Evolutionary conservation across 2,888 invertebrate species (phyloP).

Genomic region (Camponotus fellah): DNA sequence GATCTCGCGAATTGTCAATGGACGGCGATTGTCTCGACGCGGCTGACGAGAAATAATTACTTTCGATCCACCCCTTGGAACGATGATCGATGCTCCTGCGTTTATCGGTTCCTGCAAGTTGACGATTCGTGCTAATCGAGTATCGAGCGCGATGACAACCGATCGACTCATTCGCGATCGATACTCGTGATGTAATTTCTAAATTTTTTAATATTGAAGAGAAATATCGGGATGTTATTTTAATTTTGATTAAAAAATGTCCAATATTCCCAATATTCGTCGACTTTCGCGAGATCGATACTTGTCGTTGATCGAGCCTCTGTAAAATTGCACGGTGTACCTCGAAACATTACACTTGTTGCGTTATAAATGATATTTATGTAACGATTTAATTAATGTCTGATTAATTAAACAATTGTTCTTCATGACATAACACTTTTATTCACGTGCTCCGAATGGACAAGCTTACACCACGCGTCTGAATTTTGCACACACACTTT

Average conservation of each 20-base stretch:
- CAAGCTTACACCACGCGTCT: constrained; percentile 41
- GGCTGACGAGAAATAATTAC: constrained; percentile 29
- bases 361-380: not conserved
- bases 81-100: constrained; percentile 65
- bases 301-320: constrained; percentile 34
- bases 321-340: constrained; percentile 19
- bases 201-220: not conserved
- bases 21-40: constrained; percentile 55
- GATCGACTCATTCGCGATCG: constrained; percentile 30
- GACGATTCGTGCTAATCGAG: constrained; percentile 42
- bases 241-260: not conserved
- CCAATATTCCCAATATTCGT: not conserved
- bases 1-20: constrained; percentile 36
- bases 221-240: not conserved
- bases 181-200: not conserved
- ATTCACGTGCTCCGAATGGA: constrained; percentile 61
- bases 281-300: not conserved
- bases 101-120: constrained; percentile 70
- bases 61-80: constrained; percentile 53
- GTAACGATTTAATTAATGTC: not conserved
- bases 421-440: constrained; percentile 67
- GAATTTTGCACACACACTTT: constrained; percentile 65
- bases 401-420: constrained; percentile 68
- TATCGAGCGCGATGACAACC: constrained; percentile 47
- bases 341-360: not conserved